Evolutionary conservation across 35 echinoderm and acorn worm species (phyloP).

Genomic region (Eucidaris tribuloides): DNA sequence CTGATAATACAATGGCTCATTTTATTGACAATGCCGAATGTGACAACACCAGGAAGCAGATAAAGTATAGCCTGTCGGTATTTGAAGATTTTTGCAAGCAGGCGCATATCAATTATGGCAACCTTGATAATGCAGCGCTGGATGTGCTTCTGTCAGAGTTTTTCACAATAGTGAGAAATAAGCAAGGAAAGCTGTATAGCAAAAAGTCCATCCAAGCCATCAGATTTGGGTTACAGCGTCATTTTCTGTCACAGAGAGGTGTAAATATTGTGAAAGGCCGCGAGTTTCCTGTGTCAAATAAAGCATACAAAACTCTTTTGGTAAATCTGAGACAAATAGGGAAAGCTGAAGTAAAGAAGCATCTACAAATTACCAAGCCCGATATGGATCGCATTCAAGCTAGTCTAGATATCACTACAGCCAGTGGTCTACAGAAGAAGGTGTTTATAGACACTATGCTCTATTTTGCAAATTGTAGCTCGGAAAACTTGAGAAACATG

Average conservation of each 20-base stretch:
- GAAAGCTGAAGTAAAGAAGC: conserved; percentile 1
- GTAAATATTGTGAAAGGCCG: not conserved
- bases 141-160: not conserved
- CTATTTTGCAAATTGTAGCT: conserved; percentile 11
- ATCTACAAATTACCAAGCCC: not conserved
- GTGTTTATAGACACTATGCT: conserved; percentile 45
- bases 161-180: not conserved
- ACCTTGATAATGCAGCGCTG: not conserved
- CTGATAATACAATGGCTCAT: no score
- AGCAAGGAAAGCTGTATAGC: not conserved
- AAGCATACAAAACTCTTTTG: not conserved
- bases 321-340: not conserved
- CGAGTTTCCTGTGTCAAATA: not conserved
- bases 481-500: conserved; percentile 31
- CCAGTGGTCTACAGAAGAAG: conserved; percentile 14
- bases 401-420: conserved; percentile 4
- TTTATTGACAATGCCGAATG: not conserved
- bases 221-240: not conserved
- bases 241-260: not conserved
- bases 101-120: not conserved
- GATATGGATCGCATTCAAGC: conserved; percentile 20
- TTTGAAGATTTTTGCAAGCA: not conserved
- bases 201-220: conserved; percentile 1
- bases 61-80: not conserved
- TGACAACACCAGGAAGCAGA: not conserved